phyloP scores from a whole-genome alignment of 2,888 invertebrate genomes.

The Venusia cambrica region DNA sequence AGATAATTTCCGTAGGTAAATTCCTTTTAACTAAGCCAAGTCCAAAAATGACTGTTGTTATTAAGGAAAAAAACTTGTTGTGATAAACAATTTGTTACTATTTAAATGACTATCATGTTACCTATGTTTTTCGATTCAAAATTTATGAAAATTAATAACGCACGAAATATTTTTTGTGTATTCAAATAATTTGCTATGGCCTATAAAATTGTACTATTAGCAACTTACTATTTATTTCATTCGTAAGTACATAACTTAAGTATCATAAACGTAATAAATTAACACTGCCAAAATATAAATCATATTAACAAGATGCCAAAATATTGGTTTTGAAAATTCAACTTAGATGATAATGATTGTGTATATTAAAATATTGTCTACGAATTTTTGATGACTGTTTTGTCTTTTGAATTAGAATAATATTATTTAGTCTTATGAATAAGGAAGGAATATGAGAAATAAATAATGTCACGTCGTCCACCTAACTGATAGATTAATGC shows the following conservation, averaged over 20 bases:
- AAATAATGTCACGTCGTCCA: slow-evolving; percentile 69
- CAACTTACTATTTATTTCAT: slow-evolving; percentile 18
- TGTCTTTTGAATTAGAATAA: slow-evolving; percentile 52
- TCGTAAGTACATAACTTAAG: slow-evolving; percentile 36
- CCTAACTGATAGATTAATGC: slow-evolving; percentile 40
- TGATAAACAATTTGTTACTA: slow-evolving; percentile 70
- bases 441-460: slow-evolving; percentile 34
- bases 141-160: slow-evolving; percentile 6
- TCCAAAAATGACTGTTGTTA: slow-evolving; percentile 71
- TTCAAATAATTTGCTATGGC: slow-evolving; percentile 17
- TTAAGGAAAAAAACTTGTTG: slow-evolving; percentile 67
- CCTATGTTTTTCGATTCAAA: slow-evolving; percentile 35
- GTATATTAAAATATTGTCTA: slow-evolving; percentile 61
- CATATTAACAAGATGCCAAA: slow-evolving; percentile 53
- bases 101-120: slow-evolving; percentile 58
- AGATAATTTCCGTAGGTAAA: slow-evolving; percentile 33
- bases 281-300: slow-evolving; percentile 74
- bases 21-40: slow-evolving; percentile 49
- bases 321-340: slow-evolving; percentile 43
- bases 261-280: slow-evolving; percentile 63
- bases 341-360: slow-evolving; percentile 44
- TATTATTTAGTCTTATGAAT: slow-evolving; percentile 31
- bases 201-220: slow-evolving; percentile 12
- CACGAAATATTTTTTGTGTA: slow-evolving; percentile 6
- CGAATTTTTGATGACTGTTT: slow-evolving; percentile 74